These are phyloP conservation scores for Oryzias woworae DNA, from an alignment of 2,113 vertebrate genomes.

Conservation along the genomic window DNA sequence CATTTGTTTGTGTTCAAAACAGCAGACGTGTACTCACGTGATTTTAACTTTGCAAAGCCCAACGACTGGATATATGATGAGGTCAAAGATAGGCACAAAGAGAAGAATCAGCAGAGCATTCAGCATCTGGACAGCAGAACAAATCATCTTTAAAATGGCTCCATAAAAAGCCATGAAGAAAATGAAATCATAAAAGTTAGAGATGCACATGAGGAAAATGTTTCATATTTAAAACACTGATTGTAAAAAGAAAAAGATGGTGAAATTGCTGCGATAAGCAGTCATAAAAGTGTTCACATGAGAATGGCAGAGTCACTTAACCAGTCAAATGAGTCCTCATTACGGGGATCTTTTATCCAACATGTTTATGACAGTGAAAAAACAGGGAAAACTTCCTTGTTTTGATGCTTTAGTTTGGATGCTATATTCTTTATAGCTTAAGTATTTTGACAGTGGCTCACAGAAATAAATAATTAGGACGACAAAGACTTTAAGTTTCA, in stretches of 20 bases:
- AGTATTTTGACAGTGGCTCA: too few relatives aligned
- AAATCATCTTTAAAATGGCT: slow-evolving; percentile 9
- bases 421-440: neutral
- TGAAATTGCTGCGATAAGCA: slow-evolving; percentile 6
- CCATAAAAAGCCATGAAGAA: slow-evolving; percentile 26
- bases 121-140: slow-evolving; percentile 80
- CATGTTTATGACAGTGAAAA: neutral
- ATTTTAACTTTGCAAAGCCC: slow-evolving; percentile 85
- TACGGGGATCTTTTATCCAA: neutral
- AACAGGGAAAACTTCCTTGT: neutral
- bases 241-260: slow-evolving; percentile 16
- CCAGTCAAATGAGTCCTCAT: neutral
- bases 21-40: slow-evolving; percentile 83
- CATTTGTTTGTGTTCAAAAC: neutral
- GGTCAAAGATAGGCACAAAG: slow-evolving; percentile 93
- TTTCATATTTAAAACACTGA: slow-evolving; percentile 13
- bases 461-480: too few relatives aligned
- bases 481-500: too few relatives aligned
- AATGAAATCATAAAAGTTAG: slow-evolving; percentile 52
- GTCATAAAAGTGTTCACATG: slow-evolving; percentile 32
- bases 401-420: neutral
- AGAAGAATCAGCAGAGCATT: slow-evolving; percentile 94
- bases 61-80: slow-evolving; percentile 89
- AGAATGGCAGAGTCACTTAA: neutral
- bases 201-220: slow-evolving; percentile 6